Percentiles rank a stretch among this genome's conserved stretches.
phyloP scores from a whole-genome alignment of 2,888 invertebrate species.

The Trachelus stipa region DNA sequence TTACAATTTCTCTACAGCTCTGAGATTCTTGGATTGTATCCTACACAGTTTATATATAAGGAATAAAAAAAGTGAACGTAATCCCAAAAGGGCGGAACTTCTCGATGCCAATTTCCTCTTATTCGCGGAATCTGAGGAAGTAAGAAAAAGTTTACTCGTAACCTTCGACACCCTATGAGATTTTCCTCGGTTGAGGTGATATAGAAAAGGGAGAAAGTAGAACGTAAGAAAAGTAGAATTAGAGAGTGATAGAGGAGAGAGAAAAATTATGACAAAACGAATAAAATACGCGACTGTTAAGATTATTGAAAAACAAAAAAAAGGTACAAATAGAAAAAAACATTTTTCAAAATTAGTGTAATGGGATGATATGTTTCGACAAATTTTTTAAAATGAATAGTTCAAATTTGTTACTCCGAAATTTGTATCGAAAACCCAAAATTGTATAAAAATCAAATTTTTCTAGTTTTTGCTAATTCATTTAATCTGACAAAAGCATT shows the following conservation, averaged over 20 bases:
- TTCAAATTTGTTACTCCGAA: no score
- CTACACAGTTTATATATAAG: neutral
- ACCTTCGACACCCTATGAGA: neutral
- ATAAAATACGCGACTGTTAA: neutral
- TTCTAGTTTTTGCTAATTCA: slow-evolving; percentile 11
- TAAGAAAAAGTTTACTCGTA: neutral
- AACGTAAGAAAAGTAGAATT: neutral
- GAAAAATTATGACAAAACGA: neutral
- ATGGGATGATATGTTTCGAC: neutral
- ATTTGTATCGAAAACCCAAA: neutral
- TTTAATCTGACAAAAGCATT: slow-evolving; percentile 14
- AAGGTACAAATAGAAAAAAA: neutral
- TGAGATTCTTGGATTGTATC: neutral
- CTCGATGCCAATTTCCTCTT: neutral
- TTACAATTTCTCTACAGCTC: neutral
- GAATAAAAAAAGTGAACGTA: neutral
- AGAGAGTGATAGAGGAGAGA: neutral
- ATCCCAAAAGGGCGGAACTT: neutral
- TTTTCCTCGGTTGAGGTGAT: neutral
- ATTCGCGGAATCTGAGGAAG: neutral
- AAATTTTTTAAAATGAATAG: neutral
- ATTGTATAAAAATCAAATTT: neutral
- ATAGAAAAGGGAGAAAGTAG: neutral
- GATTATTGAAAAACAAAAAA: neutral
- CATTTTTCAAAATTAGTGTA: neutral